Evolutionary conservation across 2,888 invertebrate genomes (phyloP), one percentile per base, ranked within the genome.

Genomic region (Epistrophe eligans): DNA sequence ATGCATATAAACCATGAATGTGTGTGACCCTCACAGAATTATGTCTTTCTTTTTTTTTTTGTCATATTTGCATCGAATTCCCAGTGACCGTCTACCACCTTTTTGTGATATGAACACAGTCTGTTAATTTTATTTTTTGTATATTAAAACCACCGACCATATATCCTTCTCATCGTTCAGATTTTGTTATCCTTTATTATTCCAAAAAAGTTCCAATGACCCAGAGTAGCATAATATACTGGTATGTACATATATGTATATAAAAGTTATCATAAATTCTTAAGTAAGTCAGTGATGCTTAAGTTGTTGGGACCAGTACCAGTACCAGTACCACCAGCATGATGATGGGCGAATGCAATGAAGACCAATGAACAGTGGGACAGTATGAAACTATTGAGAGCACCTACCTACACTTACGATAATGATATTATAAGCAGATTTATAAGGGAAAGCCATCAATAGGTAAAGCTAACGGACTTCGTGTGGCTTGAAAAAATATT

Each of bases 181-280:
- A 17, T 43, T 2, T 62, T 19, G 40, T 2, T 24, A 24, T 24
- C 24, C 24, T 24, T 73, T 24, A 40, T n/a, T 62, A 35, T 38
- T 13, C 2, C 38, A 62, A 52, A 19, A 17, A 52, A 64, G 52
- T 35, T 64, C 74, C 62, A 76, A 64, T 76, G 64, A 76, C 52
- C 64, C 74, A 66, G 48, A 76, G 32, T 4, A 32, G 43, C 32
- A 43, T 24, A 19, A 58, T 45, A 32, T 32, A 24, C 24, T 24
- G 2, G 24, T 24, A 24, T 24, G 3, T 24, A 3, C 3, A 3
- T 24, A 24, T 24, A 3, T 24, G 3, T 24, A 3, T 24, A 24
- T 24, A 24, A 2, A 7, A 0, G 60, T 43, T 62, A 62, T 62
- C 43, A 43, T 64, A 64, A 40, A 40, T 74, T 55, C 43, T 43